Evolutionary conservation across 2,888 invertebrate genomes (phyloP).

Genomic region (Heterodera filipjevi): DNA sequence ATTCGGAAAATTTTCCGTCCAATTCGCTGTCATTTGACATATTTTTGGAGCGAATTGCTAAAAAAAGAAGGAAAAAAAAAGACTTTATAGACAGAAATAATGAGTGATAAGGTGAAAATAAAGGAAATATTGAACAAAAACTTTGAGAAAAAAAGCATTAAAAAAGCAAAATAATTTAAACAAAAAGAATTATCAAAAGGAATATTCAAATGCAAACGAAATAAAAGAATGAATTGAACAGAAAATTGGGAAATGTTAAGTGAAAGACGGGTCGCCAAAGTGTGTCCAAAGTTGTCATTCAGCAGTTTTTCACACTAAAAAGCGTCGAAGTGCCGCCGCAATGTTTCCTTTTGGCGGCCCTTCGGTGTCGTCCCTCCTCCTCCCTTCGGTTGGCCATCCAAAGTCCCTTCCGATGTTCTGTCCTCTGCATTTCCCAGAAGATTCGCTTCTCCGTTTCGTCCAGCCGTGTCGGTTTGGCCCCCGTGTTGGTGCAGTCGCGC

Average conservation of each 20-base stretch:
- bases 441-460: conserved; percentile 22
- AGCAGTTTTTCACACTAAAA: neutral
- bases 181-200: neutral
- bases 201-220: neutral
- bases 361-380: conserved; percentile 6
- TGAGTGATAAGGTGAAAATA: neutral
- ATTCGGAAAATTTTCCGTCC: neutral
- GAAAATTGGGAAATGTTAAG: neutral
- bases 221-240: neutral
- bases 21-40: neutral
- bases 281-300: neutral
- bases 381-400: conserved; percentile 17
- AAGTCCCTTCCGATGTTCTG: conserved; percentile 2
- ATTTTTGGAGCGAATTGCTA: neutral
- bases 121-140: neutral
- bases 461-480: neutral
- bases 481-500: conserved; percentile 14
- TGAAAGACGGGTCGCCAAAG: neutral
- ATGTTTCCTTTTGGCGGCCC: conserved; percentile 15
- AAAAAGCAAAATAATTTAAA: neutral
- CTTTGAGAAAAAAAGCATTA: neutral
- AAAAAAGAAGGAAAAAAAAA: neutral
- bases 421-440: conserved; percentile 8
- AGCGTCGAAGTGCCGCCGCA: neutral
- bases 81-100: neutral